Evolutionary conservation across 1,140 invertebrate genomes (phyloP).

Genomic region (Conus ventricosus): DNA sequence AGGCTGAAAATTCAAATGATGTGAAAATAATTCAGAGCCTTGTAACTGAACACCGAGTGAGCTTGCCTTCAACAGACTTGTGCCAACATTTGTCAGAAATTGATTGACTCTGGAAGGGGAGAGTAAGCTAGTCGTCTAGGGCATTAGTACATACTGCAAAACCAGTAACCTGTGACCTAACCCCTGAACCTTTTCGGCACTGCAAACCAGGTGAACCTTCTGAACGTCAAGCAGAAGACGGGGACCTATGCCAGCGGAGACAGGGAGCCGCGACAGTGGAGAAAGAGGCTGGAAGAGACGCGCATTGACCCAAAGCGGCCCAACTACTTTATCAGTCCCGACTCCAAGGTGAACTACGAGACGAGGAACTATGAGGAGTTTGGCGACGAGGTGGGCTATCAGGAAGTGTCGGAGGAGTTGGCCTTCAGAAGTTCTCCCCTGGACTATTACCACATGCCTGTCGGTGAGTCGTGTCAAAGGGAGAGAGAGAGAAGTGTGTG

Average conservation of each 20-base stretch:
- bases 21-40: too few relatives aligned
- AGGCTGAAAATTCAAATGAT: too few relatives aligned
- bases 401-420: constrained; percentile 56
- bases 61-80: too few relatives aligned
- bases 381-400: constrained; percentile 69
- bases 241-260: constrained; percentile 56
- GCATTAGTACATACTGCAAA: too few relatives aligned
- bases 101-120: too few relatives aligned
- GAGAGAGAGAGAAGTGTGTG: neutral
- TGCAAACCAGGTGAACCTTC: constrained; percentile 40
- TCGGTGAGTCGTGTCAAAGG: constrained; percentile 49
- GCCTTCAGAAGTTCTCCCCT: constrained; percentile 49
- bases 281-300: constrained; percentile 48
- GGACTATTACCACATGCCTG: constrained; percentile 61
- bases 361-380: constrained; percentile 61
- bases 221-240: constrained; percentile 60
- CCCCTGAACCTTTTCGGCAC: too few relatives aligned
- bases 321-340: constrained; percentile 54
- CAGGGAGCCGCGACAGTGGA: constrained; percentile 50
- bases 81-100: too few relatives aligned
- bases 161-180: too few relatives aligned
- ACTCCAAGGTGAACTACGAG: constrained; percentile 63
- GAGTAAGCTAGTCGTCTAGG: too few relatives aligned
- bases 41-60: too few relatives aligned
- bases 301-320: constrained; percentile 53